phyloP scores from a whole-genome alignment of 1,140 invertebrate genomes.

The Drosophila nannoptera region DNA sequence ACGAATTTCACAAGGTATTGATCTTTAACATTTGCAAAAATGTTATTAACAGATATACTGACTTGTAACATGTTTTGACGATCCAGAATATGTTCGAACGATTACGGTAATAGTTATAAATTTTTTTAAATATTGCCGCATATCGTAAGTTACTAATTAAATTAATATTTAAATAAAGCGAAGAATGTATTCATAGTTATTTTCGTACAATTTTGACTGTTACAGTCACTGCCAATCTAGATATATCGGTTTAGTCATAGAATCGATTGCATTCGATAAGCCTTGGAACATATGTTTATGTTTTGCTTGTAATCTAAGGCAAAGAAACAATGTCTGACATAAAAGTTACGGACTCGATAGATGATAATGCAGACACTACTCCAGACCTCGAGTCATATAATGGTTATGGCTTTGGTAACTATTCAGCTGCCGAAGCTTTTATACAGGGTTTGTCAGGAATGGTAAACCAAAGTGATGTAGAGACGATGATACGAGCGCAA shows the following conservation, averaged over 20 bases:
- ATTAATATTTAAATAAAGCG: background rate
- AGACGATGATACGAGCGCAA: constrained; percentile 93
- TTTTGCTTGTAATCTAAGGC: background rate
- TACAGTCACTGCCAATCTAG: background rate
- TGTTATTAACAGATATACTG: background rate
- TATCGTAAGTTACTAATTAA: background rate
- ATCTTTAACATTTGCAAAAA: background rate
- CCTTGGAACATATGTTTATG: constrained; percentile 6
- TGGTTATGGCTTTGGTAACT: constrained; percentile 76
- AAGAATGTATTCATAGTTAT: background rate
- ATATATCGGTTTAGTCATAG: constrained; percentile 1
- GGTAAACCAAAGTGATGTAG: constrained; percentile 93
- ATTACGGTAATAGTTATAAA: background rate
- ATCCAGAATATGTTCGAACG: background rate
- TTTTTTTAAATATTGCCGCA: background rate
- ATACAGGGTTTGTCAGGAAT: constrained; percentile 93
- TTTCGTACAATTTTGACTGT: background rate
- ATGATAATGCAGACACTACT: constrained; percentile 53
- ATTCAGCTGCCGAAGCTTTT: constrained; percentile 93
- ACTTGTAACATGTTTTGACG: background rate
- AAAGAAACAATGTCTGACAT: background rate
- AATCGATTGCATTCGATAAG: background rate
- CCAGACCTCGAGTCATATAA: constrained; percentile 63
- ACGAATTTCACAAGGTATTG: background rate
- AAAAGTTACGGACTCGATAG: constrained; percentile 8